Evolutionary conservation across 2,797 vertebrate species (phyloP).

Genomic region (Lithobates sylvaticus): DNA sequence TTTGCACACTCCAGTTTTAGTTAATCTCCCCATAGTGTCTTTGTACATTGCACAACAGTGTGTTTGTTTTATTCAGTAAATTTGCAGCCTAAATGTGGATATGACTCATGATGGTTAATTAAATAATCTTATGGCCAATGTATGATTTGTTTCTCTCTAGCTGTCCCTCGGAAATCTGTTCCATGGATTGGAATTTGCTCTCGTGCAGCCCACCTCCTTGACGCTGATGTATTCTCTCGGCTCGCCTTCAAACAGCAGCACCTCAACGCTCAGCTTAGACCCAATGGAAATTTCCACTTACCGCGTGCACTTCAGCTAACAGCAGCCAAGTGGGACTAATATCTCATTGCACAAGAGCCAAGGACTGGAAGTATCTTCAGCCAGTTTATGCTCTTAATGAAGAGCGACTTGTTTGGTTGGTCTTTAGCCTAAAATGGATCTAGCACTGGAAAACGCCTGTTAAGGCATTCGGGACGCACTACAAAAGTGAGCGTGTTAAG

Average conservation of each 20-base stretch:
- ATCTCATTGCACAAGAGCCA: constrained; percentile 58
- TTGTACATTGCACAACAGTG: too few relatives aligned
- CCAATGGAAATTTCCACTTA: constrained; percentile 96
- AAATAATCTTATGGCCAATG: background rate
- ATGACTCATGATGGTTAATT: too few relatives aligned
- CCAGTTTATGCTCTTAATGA: constrained; percentile 41
- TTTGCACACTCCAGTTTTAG: too few relatives aligned
- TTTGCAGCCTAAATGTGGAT: too few relatives aligned
- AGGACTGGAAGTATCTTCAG: constrained; percentile 35
- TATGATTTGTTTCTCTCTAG: constrained; percentile 69
- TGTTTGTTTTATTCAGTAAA: too few relatives aligned
- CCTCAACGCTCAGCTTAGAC: constrained; percentile 82
- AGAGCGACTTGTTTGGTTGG: constrained; percentile 4
- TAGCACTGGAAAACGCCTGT: constrained; percentile 27
- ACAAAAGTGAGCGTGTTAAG: constrained; percentile 2
- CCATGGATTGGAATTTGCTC: constrained; percentile 86
- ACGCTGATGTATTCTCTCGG: constrained; percentile 87
- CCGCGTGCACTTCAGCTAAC: constrained; percentile 90
- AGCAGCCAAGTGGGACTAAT: constrained; percentile 36
- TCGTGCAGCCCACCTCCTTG: constrained; percentile 90
- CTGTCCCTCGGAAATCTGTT: constrained; percentile 86
- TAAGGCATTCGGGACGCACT: constrained; percentile 14
- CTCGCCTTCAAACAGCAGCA: constrained; percentile 81
- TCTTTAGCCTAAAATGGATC: constrained; percentile 5
- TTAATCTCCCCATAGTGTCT: too few relatives aligned